Evolutionary conservation across 2,888 invertebrate species (phyloP), one percentile per base, ranked within the genome.

Genomic region (Chloroclystis v-ata): DNA sequence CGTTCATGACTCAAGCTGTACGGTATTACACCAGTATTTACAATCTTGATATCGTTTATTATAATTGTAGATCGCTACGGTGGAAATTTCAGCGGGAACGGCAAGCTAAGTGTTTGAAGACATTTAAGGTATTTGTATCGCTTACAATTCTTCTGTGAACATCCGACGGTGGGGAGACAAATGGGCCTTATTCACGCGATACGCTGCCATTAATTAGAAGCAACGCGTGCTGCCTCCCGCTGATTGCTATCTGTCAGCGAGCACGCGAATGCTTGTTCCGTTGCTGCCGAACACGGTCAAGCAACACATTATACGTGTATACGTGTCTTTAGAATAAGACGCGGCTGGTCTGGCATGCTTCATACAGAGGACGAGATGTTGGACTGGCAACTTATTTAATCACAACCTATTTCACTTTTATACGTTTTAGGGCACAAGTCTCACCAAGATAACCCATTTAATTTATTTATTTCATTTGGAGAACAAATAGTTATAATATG

Each of bases 141-240:
- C 82, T 79, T 79, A 79, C 82, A 77, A 79, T 82, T 80, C 79
- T 79, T 78, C 82, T 79, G 80, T 75, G 81, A 75, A 75, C 79
- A 82, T 83, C 82, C 82, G 81, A 78, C 82, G 67, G 60, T 42
- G 47, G 67, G 56, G 72, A 79, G 81, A 83, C 82, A 80, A 82
- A 83, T 82, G 81, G 78, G 67, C 58, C 63, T 74, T 73, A 69
- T 75, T 64, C 83, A 84, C 83, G 83, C 82, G 75, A 84, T 75
- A 71, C 63, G 67, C 67, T 66, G 67, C 75, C 82, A 80, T 83
- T 83, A 83, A 83, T 83, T 82, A 83, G 78, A 72, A 75, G 69
- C 73, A 75, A 70, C 76, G 75, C 78, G 76, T 75, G 75, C 75
- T 74, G 75, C 72, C 65, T 61, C 72, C 65, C 64, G 56, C 65